Conservation (phyloP, 2,888 invertebrate genomes). For the Tetrapedia diversipes region DNA sequence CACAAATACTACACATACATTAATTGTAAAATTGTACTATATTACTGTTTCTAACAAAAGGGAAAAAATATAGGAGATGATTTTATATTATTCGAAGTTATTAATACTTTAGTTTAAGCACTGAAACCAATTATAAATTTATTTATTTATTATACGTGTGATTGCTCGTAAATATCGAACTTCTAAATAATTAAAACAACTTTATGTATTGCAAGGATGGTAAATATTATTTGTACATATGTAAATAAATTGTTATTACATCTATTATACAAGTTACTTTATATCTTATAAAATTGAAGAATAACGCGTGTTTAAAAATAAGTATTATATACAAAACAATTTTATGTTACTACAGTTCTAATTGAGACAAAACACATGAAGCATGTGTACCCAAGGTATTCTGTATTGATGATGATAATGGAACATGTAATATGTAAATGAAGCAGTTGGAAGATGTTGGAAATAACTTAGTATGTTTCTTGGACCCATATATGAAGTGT, state of each 20-base stretch:
- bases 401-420: conserved; percentile 31
- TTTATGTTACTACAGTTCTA: conserved; percentile 32
- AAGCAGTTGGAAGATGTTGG: conserved; percentile 31
- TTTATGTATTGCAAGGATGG: background rate
- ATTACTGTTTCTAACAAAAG: conserved; percentile 42
- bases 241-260: conserved; percentile 48
- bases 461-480: conserved; percentile 37
- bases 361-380: conserved; percentile 24
- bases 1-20: background rate
- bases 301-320: background rate
- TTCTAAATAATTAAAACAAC: conserved; percentile 10
- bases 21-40: conserved; percentile 28
- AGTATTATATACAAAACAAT: conserved; percentile 13
- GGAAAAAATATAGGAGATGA: background rate
- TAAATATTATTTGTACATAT: conserved; percentile 27
- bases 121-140: background rate
- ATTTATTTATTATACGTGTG: conserved; percentile 3
- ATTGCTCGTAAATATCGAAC: background rate
- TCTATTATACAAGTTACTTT: background rate
- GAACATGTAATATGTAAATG: conserved; percentile 46
- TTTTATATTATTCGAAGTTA: conserved; percentile 1
- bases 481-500: conserved; percentile 14
- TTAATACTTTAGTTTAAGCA: background rate
- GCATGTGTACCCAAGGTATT: conserved; percentile 28
- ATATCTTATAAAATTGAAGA: background rate